phyloP scores from a whole-genome alignment of 2,113 vertebrate genomes.

The Albula goreensis region DNA sequence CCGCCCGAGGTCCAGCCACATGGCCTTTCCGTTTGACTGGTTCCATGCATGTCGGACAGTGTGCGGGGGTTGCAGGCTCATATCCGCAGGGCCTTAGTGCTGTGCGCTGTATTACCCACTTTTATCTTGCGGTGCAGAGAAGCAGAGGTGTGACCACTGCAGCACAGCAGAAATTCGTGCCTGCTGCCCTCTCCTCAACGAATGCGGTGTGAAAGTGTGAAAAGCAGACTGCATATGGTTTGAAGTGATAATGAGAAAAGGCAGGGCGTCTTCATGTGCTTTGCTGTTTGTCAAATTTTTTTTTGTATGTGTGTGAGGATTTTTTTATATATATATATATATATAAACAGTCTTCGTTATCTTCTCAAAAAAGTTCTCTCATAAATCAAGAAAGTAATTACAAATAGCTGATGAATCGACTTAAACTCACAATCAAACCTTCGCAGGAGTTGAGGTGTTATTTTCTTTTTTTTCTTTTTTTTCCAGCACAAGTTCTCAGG shows the following conservation, averaged over 20 bases:
- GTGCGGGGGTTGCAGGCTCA: background rate
- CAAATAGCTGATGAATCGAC: background rate
- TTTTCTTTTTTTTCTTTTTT: background rate
- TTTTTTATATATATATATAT: background rate
- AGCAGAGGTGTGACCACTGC: background rate
- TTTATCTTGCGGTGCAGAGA: background rate
- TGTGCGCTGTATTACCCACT: background rate
- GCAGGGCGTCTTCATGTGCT: background rate
- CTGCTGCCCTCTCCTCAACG: background rate
- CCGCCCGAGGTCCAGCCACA: background rate
- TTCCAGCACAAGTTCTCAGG: too few relatives aligned
- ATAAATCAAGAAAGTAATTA: background rate
- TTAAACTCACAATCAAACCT: background rate
- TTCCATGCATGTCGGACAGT: background rate
- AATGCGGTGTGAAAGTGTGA: background rate
- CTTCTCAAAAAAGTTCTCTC: too few relatives aligned
- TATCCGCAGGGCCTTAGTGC: background rate
- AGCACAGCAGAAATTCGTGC: background rate
- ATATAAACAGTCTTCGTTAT: background rate
- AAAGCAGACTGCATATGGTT: conserved; percentile 3
- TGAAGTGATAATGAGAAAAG: background rate
- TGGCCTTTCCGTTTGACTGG: background rate
- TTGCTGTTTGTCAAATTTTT: background rate
- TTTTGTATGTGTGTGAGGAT: background rate
- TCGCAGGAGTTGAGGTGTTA: background rate